Evolutionary conservation across 2,113 vertebrate species (phyloP).

Genomic region (Oreochromis tanganicae): DNA sequence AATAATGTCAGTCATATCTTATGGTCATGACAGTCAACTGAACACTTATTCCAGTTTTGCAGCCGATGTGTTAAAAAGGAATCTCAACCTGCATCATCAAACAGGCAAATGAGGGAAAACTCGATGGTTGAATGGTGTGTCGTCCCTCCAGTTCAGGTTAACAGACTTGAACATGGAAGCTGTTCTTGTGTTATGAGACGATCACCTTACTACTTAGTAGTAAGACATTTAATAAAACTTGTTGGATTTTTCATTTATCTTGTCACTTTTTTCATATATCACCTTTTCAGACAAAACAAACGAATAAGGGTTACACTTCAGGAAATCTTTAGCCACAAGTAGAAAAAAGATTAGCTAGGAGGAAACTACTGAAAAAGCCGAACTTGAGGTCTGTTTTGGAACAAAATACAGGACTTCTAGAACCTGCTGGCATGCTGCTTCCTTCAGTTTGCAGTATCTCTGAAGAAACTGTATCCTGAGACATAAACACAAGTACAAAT

Average conservation of each 20-base stretch:
- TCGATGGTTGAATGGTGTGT: background rate
- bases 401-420: background rate
- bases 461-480: background rate
- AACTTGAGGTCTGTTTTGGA: background rate
- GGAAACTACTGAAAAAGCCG: background rate
- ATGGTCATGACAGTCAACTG: too few species aligned
- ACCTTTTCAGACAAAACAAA: background rate
- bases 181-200: background rate
- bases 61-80: background rate
- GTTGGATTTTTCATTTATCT: background rate
- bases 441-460: too few species aligned
- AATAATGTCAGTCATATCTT: background rate
- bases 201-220: background rate
- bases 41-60: too few species aligned
- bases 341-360: background rate
- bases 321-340: background rate
- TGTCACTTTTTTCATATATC: background rate
- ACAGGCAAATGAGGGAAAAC: background rate
- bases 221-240: background rate
- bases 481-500: background rate
- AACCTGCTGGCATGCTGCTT: background rate
- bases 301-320: background rate
- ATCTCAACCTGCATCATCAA: background rate
- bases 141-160: background rate
- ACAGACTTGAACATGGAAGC: background rate